Evolutionary conservation across 1,140 invertebrate genomes (phyloP).

Genomic region (Zaprionus davidi): DNA sequence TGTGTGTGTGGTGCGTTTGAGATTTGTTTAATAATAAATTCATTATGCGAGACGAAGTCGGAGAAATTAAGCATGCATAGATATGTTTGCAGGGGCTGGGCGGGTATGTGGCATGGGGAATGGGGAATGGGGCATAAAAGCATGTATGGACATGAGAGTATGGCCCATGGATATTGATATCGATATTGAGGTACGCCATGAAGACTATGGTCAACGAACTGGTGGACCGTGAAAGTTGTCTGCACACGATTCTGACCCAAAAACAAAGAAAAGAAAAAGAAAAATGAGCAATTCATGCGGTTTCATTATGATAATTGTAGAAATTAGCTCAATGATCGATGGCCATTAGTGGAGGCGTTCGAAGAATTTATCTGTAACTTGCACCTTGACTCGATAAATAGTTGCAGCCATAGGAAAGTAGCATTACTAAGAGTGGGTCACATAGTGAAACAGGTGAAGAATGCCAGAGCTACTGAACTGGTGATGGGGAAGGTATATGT

Average conservation of each 20-base stretch:
- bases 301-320: conserved; percentile 56
- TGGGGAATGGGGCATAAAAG: conserved; percentile 20
- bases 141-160: conserved; percentile 41
- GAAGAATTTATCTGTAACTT: conserved; percentile 13
- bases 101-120: conserved; percentile 19
- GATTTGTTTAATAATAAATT: conserved; percentile 79
- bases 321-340: conserved; percentile 46
- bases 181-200: conserved; percentile 21
- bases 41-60: conserved; percentile 67
- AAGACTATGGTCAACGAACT: conserved; percentile 69
- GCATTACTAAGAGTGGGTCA: not conserved
- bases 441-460: not conserved
- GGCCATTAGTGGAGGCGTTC: conserved; percentile 8
- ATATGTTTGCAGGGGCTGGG: conserved; percentile 39
- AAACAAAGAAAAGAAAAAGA: conserved; percentile 32
- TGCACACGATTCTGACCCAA: conserved; percentile 70
- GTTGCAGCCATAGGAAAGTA: not conserved
- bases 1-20: conserved; percentile 48
- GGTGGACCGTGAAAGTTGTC: conserved; percentile 72
- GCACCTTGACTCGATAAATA: conserved; percentile 4
- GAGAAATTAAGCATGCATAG: conserved; percentile 79
- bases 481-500: too few species aligned
- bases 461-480: not conserved
- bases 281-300: conserved; percentile 34
- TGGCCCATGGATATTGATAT: conserved; percentile 39